These are phyloP conservation scores for Drosophila subobscura DNA, from an alignment of 1,140 invertebrate genomes.

Conservation along the genomic window DNA sequence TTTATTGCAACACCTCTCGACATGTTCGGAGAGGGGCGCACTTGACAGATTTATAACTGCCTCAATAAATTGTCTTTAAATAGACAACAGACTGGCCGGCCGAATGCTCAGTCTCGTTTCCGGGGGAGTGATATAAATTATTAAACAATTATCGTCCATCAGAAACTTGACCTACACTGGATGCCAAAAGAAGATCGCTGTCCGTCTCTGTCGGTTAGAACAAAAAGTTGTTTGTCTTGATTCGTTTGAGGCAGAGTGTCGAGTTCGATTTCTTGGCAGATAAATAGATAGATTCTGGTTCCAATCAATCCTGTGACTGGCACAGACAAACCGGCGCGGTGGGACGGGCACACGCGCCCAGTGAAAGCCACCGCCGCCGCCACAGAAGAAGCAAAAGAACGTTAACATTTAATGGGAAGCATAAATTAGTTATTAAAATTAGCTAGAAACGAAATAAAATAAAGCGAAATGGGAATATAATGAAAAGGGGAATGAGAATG, in stretches of 20 bases:
- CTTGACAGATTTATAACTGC: slow-evolving; percentile 66
- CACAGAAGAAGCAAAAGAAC: slow-evolving; percentile 29
- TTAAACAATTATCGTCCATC: slow-evolving; percentile 54
- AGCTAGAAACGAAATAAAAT: slow-evolving; percentile 44
- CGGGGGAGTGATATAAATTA: slow-evolving; percentile 26
- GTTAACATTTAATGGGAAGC: slow-evolving; percentile 63
- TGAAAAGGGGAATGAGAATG: slow-evolving; percentile 14
- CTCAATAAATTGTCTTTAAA: slow-evolving; percentile 72
- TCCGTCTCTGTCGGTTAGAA: slow-evolving; percentile 15
- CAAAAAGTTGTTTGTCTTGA: slow-evolving; percentile 7
- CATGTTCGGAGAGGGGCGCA: slow-evolving; percentile 35
- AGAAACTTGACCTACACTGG: slow-evolving; percentile 49
- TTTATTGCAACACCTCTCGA: slow-evolving; percentile 41
- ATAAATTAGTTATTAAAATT: slow-evolving; percentile 77
- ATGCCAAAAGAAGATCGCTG: slow-evolving; percentile 1
- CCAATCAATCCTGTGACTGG: slow-evolving; percentile 17
- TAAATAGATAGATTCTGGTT: slow-evolving; percentile 27
- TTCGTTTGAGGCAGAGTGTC: slow-evolving; percentile 5
- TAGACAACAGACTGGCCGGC: slow-evolving; percentile 31
- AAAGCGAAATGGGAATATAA: slow-evolving; percentile 16
- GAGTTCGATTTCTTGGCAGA: slow-evolving; percentile 1
- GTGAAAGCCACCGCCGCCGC: slow-evolving; percentile 51
- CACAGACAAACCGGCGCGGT: slow-evolving; percentile 44
- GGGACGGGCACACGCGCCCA: slow-evolving; percentile 54
- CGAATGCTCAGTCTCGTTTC: slow-evolving; percentile 54